Percentiles rank a stretch among this genome's conserved stretches.
Evolutionary conservation across 2,888 invertebrate species (phyloP).

Genomic region (Philonicus albiceps): DNA sequence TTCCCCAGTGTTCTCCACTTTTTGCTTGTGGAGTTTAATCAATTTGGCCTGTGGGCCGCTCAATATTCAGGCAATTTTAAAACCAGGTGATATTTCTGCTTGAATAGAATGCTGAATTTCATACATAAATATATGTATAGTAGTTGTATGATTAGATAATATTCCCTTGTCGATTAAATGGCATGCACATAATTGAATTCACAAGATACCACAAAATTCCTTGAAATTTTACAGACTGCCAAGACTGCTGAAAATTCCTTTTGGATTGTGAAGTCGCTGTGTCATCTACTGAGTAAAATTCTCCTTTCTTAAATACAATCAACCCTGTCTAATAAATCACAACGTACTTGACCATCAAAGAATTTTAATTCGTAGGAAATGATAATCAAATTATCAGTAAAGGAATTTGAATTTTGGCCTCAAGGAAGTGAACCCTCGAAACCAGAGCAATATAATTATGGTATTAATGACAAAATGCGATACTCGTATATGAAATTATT

Average conservation of each 20-base stretch:
- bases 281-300: background rate
- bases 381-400: background rate
- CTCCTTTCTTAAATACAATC: background rate
- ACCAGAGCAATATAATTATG: background rate
- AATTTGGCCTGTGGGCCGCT: too few relatives aligned
- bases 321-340: background rate
- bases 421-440: too few relatives aligned
- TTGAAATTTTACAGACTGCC: background rate
- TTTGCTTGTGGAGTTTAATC: too few relatives aligned
- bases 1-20: too few relatives aligned
- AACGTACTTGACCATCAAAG: background rate
- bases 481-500: too few relatives aligned
- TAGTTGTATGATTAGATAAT: background rate
- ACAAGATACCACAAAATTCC: background rate
- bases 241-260: background rate
- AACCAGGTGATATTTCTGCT: background rate
- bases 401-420: background rate
- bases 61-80: background rate
- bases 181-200: background rate
- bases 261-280: background rate
- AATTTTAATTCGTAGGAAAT: background rate
- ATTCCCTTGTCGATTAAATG: background rate
- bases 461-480: background rate
- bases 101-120: background rate
- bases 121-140: too few relatives aligned